Evolutionary conservation across 1,140 invertebrate species (phyloP), one percentile per base, ranked within the genome.

Genomic region (Trachelipus rathkii): DNA sequence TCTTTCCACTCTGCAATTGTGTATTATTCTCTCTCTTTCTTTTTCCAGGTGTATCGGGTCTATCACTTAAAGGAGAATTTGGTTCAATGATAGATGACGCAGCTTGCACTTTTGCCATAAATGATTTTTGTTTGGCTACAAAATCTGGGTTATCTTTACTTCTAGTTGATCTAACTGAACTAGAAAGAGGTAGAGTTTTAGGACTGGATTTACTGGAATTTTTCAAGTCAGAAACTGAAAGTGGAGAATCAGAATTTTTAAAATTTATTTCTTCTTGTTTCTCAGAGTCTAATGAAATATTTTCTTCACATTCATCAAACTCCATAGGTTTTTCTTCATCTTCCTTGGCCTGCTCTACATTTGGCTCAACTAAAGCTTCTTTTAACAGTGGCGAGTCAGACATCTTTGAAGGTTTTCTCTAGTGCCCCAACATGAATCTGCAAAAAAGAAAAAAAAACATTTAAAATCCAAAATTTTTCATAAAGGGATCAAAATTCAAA

Each of bases 81-180:
- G 67, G 24, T 19, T 60, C 50, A 19, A 13, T 15, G 50, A 15
- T 60, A 19, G 75, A 66, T 9, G 80, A 79, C 7, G 80, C 80
- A n/a, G 78, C 77, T 67, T 76, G 75, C n/a, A 81, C 73, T 66
- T 81, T 81, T 2, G 77, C 77, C 77, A 82, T 79, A 66, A 82
- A 82, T 15, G 76, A 77, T 69, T 82, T 82, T 44, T 82, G 81
- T 44, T 82, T 82, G 43, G 81, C 81, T 21, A 77, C 79, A 68
- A 80, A 79, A 11, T 82, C 79, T n/a, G 81, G 81, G 45, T 82
- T 80, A 44, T 77, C 74, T 71, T 71, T 68, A 23, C 77, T 78
- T 45, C 79, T 69, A 8, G 79, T 80, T 19, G 77, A 78, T 73
- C 77, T 76, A 13, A 60, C 11, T 60, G 50, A 60, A 60, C 19